These are phyloP conservation scores for Oncorhynchus nerka DNA, from an alignment of 2,113 vertebrate genomes.

Conservation along the genomic window DNA sequence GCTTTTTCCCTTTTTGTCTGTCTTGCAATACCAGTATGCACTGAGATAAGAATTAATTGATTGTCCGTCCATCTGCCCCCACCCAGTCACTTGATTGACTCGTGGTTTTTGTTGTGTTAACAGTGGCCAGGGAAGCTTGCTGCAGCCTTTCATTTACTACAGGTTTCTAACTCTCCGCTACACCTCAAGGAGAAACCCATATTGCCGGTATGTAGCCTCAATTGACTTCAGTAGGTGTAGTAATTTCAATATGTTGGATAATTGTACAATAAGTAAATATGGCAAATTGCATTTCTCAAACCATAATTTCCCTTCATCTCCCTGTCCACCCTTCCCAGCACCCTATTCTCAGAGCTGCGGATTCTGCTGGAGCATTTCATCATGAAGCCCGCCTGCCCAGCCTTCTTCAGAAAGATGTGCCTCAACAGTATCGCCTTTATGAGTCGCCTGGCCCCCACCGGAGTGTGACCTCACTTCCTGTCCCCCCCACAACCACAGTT, in stretches of 20 bases:
- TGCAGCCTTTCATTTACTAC: slow-evolving; percentile 98
- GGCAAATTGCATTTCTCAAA: no score
- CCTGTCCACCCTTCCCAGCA: slow-evolving; percentile 70
- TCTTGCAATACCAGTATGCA: no score
- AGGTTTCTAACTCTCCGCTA: slow-evolving; percentile 95
- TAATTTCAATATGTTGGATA: background rate
- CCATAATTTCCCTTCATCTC: background rate
- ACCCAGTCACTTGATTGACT: no score
- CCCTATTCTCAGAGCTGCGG: slow-evolving; percentile 91
- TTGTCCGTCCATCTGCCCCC: no score
- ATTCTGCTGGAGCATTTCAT: slow-evolving; percentile 93
- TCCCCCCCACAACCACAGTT: background rate
- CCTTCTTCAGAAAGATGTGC: slow-evolving; percentile 93
- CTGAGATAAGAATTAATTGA: no score
- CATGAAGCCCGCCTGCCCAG: slow-evolving; percentile 93
- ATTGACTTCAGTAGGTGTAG: background rate
- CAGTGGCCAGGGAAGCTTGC: slow-evolving; percentile 94
- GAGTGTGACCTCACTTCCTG: slow-evolving; percentile 73
- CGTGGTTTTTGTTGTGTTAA: slow-evolving; percentile 37
- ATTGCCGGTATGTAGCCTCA: slow-evolving; percentile 85
- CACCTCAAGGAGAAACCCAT: slow-evolving; percentile 94
- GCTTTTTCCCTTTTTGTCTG: no score
- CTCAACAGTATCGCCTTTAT: slow-evolving; percentile 95
- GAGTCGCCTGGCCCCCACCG: slow-evolving; percentile 93
- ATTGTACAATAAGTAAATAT: background rate